Base-by-base conservation (phyloP, 2,113 vertebrate species). In the Ceyx melanurus region DNA sequence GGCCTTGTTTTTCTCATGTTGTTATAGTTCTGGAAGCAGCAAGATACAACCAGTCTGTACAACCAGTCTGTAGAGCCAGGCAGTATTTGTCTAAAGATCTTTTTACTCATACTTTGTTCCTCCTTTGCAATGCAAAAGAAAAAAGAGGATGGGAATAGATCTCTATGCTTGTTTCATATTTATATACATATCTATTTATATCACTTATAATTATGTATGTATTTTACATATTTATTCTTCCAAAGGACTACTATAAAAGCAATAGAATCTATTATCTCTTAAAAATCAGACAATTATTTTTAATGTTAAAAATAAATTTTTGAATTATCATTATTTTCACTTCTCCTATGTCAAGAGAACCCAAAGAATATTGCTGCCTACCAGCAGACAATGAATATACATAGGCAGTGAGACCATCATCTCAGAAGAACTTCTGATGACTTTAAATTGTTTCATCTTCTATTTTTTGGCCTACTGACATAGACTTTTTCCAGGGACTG, bases 91-190 rank as follows among this genome's bases (percentile, higher is more conserved):
- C 60, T 54, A 40, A 48, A 85, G 50, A 28, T 70, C 35, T 62
- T 68, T 81, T 68, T 37, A 13, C 29, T 46, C 74, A 3, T 51
- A 5, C 4, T 82, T 82, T 46, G 18, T 33, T 53, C 33, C 46
- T 89, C n/a, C 28, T 89, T 87, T 92, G 71, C 87, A 93, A 85
- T 73, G 81, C 12, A n/a, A 90, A 89, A 90, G 74, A 53, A 81
- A 81, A 68, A 78, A 81, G 76, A 86, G 57, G 88, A 81, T 75
- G 9, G 40, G 71, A 82, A 54, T 61, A 53, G 10, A 37, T 26
- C 13, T 37, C 21, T 23, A 4, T 68, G 67, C 28, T 37, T 68
- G 87, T 92, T 91, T 85, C 35, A 18, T 72, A 61, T 77, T 86
- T 88, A 66, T 66, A 20, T 25, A 8, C 31, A 16, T 77, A 61